Evolutionary conservation across 2,888 invertebrate species (phyloP), one percentile per base, ranked within the genome.

Genomic region (Antitype chi): DNA sequence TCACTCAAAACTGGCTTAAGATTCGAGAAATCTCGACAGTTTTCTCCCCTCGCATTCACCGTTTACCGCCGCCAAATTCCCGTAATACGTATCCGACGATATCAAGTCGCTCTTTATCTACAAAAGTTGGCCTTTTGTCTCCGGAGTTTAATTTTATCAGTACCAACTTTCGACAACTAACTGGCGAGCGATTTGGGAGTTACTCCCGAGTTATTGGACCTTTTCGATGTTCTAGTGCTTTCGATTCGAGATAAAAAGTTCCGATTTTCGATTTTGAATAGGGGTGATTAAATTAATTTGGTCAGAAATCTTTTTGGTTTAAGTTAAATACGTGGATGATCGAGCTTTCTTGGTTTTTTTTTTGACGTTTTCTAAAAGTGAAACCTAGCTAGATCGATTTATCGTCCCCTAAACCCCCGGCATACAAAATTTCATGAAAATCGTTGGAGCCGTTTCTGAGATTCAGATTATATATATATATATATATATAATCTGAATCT

Each of bases 51-150:
- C 64, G 20, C 74, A 60, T 77, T 75, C 67, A 11, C 59, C 38
- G 70, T 74, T 70, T 77, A 72, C 78, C 74, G 79, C 70, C 82
- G 20, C 74, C 79, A 60, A 82, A 82, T 78, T 74, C 70, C 75
- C 81, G 78, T 87, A 89, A 93, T 88, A 90, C 86, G 87, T 87
- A 86, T 90, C 81, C 86, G 82, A 76, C 80, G 91, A 93, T 92
- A 92, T 85, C 89, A 89, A 93, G 88, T 92, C 90, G 86, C 86
- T 87, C 89, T 91, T 92, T 94, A 94, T 94, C 94, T 92, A 74
- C 88, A 83, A 91, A 94, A 94, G 91, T 95, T 94, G 88, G 88
- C 92, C 94, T 94, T 78, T 94, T 94, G 93, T 91, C 89, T 85
- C 62, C 85, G 79, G 88, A 94, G 90, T 94, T 94, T 89, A 92